Base-by-base conservation (phyloP, 2,888 invertebrate genomes). In the Empis livida region DNA sequence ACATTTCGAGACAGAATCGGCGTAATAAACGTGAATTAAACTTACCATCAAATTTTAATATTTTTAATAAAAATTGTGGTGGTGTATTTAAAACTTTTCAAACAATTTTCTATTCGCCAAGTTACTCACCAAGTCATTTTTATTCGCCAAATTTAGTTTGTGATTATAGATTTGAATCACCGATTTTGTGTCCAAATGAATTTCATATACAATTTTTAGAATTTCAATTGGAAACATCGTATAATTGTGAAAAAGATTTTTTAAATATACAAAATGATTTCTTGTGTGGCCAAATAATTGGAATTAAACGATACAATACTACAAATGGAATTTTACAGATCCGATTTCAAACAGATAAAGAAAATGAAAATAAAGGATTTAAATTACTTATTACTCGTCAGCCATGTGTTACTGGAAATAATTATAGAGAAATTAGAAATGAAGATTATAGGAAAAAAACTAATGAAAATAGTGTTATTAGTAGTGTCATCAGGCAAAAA, bases 121-220 rank as follows among this genome's bases (percentile, higher is more conserved):
- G 71, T 55, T 77, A 76, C 59, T 76, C 76, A 1, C 57, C 61
- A 27, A 61, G 64, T 38, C 69, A 71, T 23, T 55, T 59, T 31
- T 74, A 75, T 61, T 64, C 71, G 0, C 48, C 58, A 4, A 65
- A 71, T 50, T 55, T 62, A 3, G 55, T 66, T 43, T 78, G 78
- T 55, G 64, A 71, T 52, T 78, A 73, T 54, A 62, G 65, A 5
- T 57, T 79, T 20, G 71, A 70, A 48, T 74, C 74, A 2, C 69
- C 68, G 5, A 63, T 61, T 44, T 66, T 63, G 8, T 77, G 77
- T 52, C 66, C 72, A 13, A 72, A 71, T 43, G 64, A 69, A 42
- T 77, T 73, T 55, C 70, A 73, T 49, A 62, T 79, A 30, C 71
- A 75, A 54, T 77, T 78, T 56, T 57, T 77, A 39, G 73, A 77